phyloP scores from a whole-genome alignment of 2,888 invertebrate genomes.

The Drosophila dives region DNA sequence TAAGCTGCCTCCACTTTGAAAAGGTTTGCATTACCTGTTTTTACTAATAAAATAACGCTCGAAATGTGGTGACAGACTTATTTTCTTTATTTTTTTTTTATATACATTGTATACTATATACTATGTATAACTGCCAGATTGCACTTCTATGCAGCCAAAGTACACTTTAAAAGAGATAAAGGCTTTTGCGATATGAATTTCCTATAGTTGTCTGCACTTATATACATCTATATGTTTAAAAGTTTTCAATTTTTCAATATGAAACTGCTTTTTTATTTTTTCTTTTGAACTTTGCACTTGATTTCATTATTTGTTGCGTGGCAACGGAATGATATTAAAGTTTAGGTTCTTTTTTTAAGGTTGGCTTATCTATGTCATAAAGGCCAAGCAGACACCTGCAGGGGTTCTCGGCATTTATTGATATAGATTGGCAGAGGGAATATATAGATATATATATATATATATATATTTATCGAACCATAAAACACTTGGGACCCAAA shows the following conservation, averaged over 20 bases:
- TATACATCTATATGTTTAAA: constrained; percentile 12
- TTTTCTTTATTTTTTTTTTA: too few relatives aligned
- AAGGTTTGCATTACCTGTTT: constrained; percentile 40
- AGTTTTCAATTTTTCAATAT: constrained; percentile 48
- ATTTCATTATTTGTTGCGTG: constrained; percentile 24
- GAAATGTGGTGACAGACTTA: constrained; percentile 7
- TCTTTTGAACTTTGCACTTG: constrained; percentile 60
- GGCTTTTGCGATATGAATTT: too few relatives aligned
- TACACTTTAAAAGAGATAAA: constrained; percentile 10
- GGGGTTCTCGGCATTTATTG: constrained; percentile 39
- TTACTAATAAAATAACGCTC: constrained; percentile 12
- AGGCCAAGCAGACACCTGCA: constrained; percentile 29
- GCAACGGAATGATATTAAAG: constrained; percentile 25
- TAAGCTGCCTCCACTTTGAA: constrained; percentile 13
- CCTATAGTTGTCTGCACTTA: neutral
- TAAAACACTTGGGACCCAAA: constrained; percentile 50
- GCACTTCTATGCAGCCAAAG: constrained; percentile 10
- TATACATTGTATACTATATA: neutral
- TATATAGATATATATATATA: constrained; percentile 34
- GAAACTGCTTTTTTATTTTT: constrained; percentile 11
- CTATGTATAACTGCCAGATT: constrained; percentile 24
- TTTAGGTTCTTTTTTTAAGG: neutral
- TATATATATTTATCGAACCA: constrained; percentile 38
- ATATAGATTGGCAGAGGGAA: constrained; percentile 41
- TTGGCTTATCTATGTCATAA: constrained; percentile 28